These are phyloP conservation scores for Ondatra zibethicus DNA, from an alignment of 2,113 vertebrate genomes.

Conservation along the genomic window DNA sequence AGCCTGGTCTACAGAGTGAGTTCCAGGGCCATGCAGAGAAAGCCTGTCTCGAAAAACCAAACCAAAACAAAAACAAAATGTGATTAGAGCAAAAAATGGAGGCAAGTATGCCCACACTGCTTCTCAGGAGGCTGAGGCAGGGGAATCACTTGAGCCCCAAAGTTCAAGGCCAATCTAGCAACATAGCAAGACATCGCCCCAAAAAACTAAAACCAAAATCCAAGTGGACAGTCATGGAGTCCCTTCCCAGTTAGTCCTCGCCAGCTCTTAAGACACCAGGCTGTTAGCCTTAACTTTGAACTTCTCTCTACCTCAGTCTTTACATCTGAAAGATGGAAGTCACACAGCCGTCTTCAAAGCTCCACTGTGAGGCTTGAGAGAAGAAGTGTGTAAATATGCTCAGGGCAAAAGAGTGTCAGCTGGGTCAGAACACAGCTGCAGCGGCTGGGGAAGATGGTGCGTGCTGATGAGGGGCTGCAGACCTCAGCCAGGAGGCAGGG, in stretches of 20 bases:
- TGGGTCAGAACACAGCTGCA: rapidly evolving
- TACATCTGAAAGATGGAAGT: not conserved
- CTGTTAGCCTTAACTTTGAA: not conserved
- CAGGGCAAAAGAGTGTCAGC: not conserved
- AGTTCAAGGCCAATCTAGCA: not conserved
- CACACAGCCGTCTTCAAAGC: not conserved
- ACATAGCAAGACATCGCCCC: not conserved
- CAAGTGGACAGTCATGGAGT: not conserved
- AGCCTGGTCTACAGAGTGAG: not conserved
- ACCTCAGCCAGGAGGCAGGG: not conserved
- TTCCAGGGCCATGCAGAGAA: not conserved
- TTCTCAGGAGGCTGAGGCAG: not conserved
- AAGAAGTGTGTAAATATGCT: not conserved
- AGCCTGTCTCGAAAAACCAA: not conserved
- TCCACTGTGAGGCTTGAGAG: not conserved
- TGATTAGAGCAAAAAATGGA: not conserved
- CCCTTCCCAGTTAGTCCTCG: not conserved
- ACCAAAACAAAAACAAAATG: not conserved
- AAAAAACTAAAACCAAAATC: not conserved
- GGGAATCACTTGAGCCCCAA: not conserved
- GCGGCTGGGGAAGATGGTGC: not conserved
- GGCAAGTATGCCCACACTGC: not conserved
- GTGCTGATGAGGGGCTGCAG: not conserved
- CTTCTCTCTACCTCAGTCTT: not conserved
- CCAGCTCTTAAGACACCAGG: not conserved